Base-by-base conservation (phyloP, 1,140 invertebrate genomes). In the Drosophila auraria region DNA sequence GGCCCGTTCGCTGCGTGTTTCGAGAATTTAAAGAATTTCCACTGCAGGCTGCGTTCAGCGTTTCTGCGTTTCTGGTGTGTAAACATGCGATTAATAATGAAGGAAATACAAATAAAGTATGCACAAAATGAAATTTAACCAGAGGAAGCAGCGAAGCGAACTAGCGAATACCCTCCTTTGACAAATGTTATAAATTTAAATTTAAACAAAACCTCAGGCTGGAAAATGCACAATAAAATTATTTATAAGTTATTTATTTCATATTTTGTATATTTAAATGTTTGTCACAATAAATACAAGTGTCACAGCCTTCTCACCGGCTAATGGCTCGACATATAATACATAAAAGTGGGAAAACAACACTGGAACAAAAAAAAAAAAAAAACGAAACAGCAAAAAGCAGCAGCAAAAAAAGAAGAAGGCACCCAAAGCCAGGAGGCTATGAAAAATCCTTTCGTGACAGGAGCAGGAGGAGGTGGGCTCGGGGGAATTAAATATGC, bases 11-110 rank as follows among this genome's bases (percentile, higher is more conserved):
- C 60, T 63, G 78, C 70, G 59, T 82, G 83, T 76, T 82, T 73
- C 27, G 44, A 69, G 33, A 86, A 86, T 80, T 86, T 83, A 61
- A 86, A 79, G 58, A 83, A 83, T 87, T 60, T 17, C 25, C 17
- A 44, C n/a, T 69, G 78, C 63, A 66, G 76, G 51, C 53, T 77
- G 77, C 77, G 20, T 20, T 20, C 20, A 1, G 20, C 20, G 20
- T 20, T 20, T 20, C 53, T 77, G 77, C 77, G 64, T 68, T 80
- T 83, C 76, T 87, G 83, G 72, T 87, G 77, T 87, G 80, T 80
- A 87, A 87, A 87, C 83, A 87, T 78, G 80, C 77, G 83, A 87
- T 87, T 87, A 83, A 87, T 87, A 87, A 87, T 87, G 69, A 87
- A 87, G 70, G 69, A 83, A 83, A 87, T 80, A 83, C 69, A 87